Conservation (phyloP, 2,113 vertebrate species). For the Erythrocercus mccallii region DNA sequence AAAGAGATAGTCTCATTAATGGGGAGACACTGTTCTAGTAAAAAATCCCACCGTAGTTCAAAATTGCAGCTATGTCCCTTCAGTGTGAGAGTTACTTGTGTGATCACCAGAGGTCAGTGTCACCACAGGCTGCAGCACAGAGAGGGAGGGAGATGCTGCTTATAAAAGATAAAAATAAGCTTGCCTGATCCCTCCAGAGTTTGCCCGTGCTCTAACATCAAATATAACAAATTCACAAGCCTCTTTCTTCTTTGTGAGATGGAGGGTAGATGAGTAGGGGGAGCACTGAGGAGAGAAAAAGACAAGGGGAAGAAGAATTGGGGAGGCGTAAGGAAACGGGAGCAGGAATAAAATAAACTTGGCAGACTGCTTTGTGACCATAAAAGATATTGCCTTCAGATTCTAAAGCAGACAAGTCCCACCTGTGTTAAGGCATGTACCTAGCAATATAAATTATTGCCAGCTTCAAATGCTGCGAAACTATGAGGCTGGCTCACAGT, state of each 20-base stretch:
- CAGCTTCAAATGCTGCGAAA: conserved; percentile 1
- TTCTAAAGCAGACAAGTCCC: background rate
- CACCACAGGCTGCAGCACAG: conserved; percentile 28
- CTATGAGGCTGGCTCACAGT: background rate
- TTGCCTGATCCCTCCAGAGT: background rate
- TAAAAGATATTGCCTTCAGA: conserved; percentile 19
- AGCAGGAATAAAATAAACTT: conserved; percentile 23
- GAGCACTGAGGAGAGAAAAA: background rate
- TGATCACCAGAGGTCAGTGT: conserved; percentile 68
- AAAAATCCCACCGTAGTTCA: background rate
- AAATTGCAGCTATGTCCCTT: background rate
- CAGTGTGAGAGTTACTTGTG: background rate
- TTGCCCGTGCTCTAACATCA: background rate
- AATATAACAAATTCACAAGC: background rate
- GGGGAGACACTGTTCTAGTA: background rate
- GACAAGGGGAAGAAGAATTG: background rate
- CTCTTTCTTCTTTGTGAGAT: background rate
- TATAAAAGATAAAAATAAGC: background rate
- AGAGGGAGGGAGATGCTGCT: background rate
- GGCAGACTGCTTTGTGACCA: background rate
- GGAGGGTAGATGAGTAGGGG: background rate
- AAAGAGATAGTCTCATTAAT: background rate
- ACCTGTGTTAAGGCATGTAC: background rate
- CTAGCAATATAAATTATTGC: background rate
- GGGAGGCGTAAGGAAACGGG: background rate